phyloP scores from a whole-genome alignment of 2,888 invertebrate genomes.

The Malachius bipustulatus region DNA sequence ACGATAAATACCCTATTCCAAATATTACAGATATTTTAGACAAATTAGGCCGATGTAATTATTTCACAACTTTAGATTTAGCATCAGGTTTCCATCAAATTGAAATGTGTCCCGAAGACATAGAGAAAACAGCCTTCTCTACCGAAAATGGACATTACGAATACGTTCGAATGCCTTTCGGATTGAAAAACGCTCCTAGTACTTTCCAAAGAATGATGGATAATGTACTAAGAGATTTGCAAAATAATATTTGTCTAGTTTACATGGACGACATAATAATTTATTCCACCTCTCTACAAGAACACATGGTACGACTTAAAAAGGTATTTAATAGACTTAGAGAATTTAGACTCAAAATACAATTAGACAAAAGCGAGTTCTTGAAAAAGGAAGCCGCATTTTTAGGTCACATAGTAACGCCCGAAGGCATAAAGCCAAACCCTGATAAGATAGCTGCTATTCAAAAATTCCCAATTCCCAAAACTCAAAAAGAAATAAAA shows the following conservation, averaged over 20 bases:
- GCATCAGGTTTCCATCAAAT: not conserved
- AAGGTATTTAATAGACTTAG: not conserved
- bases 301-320: not conserved
- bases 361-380: no score
- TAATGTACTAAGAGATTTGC: not conserved
- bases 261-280: constrained; percentile 1
- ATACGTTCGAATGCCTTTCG: not conserved
- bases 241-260: not conserved
- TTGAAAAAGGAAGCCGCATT: no score
- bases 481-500: no score
- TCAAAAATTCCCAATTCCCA: no score
- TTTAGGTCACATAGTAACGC: no score
- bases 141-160: constrained; percentile 1
- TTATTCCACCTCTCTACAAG: not conserved
- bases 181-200: not conserved
- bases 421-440: no score
- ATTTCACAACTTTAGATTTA: not conserved
- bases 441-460: no score
- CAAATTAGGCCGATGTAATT: not conserved
- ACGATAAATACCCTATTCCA: not conserved
- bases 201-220: not conserved
- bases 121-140: not conserved
- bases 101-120: not conserved
- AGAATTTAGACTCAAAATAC: no score
- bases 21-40: not conserved